Evolutionary conservation across 1,140 invertebrate species (phyloP).

Genomic region (Thrips palmi): DNA sequence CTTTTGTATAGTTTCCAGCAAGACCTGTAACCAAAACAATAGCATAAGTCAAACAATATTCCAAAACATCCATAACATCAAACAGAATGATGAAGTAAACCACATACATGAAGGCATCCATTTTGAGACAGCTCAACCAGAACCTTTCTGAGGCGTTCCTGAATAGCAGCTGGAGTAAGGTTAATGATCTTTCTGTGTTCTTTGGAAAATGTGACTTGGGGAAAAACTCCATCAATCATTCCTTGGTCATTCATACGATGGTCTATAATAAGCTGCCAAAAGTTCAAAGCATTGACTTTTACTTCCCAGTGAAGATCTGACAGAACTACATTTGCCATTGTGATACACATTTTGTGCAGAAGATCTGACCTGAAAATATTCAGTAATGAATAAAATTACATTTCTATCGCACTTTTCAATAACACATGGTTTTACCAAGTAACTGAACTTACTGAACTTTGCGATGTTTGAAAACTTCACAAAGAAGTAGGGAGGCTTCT

Average conservation of each 20-base stretch:
- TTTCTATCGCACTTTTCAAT: not conserved
- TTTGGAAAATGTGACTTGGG: constrained; percentile 55
- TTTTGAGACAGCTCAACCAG: constrained; percentile 40
- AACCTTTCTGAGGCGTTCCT: constrained; percentile 39
- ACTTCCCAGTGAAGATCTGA: constrained; percentile 65
- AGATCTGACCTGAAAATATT: constrained; percentile 14
- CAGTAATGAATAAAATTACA: constrained; percentile 1
- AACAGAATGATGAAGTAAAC: not conserved
- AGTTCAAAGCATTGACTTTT: constrained; percentile 43
- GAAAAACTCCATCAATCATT: constrained; percentile 59
- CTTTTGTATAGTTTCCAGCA: constrained; percentile 41
- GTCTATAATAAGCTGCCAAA: constrained; percentile 47
- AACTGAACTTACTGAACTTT: constrained; percentile 30
- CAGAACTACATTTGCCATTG: constrained; percentile 35
- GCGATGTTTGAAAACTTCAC: constrained; percentile 40
- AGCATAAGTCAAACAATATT: constrained; percentile 2
- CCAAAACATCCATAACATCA: constrained; percentile 1
- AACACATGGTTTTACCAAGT: constrained; percentile 2
- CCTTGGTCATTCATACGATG: constrained; percentile 47
- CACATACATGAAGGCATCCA: constrained; percentile 39
- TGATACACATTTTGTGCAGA: constrained; percentile 21
- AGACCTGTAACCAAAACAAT: constrained; percentile 20
- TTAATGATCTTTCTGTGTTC: constrained; percentile 55
- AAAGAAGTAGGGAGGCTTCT: constrained; percentile 43
- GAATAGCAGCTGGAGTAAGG: constrained; percentile 44